phyloP scores from a whole-genome alignment of 2,113 vertebrate species.

The Pyxicephalus adspersus region DNA sequence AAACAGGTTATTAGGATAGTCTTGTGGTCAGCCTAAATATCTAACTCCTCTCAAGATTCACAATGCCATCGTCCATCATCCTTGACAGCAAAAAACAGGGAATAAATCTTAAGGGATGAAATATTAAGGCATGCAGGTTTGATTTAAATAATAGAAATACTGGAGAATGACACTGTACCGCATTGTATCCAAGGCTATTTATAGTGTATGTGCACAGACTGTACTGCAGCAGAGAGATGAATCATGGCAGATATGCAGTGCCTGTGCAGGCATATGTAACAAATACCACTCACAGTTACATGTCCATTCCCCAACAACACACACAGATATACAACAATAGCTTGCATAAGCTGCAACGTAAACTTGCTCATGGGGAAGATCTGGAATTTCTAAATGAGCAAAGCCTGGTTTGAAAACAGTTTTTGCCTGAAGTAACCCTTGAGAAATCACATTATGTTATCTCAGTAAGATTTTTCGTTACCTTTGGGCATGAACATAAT shows the following conservation, averaged over 20 bases:
- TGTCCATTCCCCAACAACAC: constrained; percentile 10
- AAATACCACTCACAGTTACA: constrained; percentile 33
- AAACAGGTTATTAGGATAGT: constrained; percentile 62
- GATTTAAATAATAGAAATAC: constrained; percentile 32
- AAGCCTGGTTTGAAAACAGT: constrained; percentile 30
- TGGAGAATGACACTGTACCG: constrained; percentile 30
- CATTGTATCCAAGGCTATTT: constrained; percentile 53
- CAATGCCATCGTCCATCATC: not conserved
- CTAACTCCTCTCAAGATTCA: constrained; percentile 17
- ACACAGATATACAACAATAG: constrained; percentile 4
- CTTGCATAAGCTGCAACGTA: not conserved
- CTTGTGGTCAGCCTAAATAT: not conserved
- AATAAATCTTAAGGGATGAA: not conserved
- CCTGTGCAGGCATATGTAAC: constrained; percentile 51
- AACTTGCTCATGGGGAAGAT: not conserved
- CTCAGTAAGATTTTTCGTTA: constrained; percentile 8
- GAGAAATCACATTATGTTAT: constrained; percentile 33
- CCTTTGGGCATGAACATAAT: constrained; percentile 41
- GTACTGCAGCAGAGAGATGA: constrained; percentile 52
- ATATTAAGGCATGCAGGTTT: not conserved
- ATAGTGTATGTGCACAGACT: constrained; percentile 50
- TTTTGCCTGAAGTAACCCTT: constrained; percentile 27
- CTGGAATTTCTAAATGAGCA: not conserved
- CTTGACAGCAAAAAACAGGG: not conserved
- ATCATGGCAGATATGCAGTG: constrained; percentile 51